Percentiles rank a stretch among this genome's conserved stretches.
These are phyloP conservation scores for Apodemus sylvaticus DNA, from an alignment of 2,113 vertebrate species.

Conservation along the genomic window DNA sequence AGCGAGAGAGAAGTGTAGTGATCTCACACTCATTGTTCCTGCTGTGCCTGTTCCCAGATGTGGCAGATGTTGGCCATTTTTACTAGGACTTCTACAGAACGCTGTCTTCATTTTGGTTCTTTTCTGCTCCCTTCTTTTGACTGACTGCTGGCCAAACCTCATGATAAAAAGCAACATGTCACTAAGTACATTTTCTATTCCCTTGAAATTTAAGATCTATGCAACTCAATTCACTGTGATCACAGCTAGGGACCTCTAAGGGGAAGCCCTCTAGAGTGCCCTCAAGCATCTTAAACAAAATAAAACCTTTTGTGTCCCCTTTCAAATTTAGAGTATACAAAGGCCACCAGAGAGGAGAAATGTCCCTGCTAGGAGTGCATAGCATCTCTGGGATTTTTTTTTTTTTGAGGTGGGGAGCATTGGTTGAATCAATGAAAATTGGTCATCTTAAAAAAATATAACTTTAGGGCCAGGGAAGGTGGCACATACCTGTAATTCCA, in stretches of 20 bases:
- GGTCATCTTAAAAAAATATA: not conserved
- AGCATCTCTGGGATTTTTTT: not conserved
- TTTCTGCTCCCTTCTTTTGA: not conserved
- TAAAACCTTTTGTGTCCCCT: not conserved
- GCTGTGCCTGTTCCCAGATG: not conserved
- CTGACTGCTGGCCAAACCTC: not conserved
- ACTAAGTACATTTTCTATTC: not conserved
- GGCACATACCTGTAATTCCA: not conserved
- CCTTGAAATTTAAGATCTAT: not conserved
- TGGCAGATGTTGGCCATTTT: not conserved
- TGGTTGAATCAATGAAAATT: not conserved
- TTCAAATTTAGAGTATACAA: not conserved
- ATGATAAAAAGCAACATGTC: not conserved
- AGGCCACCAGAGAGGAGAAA: not conserved
- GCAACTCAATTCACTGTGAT: not conserved
- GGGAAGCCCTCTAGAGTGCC: not conserved
- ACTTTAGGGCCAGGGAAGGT: not conserved
- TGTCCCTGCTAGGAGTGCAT: not conserved
- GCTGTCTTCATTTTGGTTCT: not conserved
- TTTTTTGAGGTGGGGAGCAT: too few relatives aligned
- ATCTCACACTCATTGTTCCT: not conserved
- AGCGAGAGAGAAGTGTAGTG: too few relatives aligned
- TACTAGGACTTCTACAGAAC: not conserved
- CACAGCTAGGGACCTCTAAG: not conserved
- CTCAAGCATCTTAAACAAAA: constrained; percentile 11